Conservation (phyloP, 2,113 vertebrate genomes). For the Beaufortia kweichowensis region DNA sequence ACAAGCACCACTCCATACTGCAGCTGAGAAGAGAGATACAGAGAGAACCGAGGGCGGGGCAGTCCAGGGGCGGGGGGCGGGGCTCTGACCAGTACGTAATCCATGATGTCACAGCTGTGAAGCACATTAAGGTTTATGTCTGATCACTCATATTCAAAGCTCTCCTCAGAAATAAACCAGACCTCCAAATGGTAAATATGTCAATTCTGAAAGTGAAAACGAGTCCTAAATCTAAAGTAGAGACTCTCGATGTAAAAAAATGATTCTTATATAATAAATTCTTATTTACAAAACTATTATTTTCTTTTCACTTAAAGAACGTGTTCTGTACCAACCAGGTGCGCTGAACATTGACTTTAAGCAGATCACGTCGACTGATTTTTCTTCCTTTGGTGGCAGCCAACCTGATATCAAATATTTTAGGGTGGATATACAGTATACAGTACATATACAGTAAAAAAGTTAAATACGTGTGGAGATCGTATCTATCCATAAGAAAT, state of each 20-base stretch:
- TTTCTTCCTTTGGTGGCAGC: constrained; percentile 80
- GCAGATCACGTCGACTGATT: constrained; percentile 77
- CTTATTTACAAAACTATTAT: background rate
- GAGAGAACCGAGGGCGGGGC: constrained; percentile 83
- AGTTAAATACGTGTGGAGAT: too few species aligned
- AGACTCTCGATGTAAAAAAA: too few species aligned
- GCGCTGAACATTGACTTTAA: constrained; percentile 78
- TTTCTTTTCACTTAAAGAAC: background rate
- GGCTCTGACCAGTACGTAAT: constrained; percentile 77
- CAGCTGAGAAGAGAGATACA: constrained; percentile 87
- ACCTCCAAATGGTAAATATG: background rate
- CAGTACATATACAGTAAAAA: too few species aligned
- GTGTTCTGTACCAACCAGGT: constrained; percentile 82
- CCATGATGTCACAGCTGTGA: constrained; percentile 79
- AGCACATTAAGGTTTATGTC: background rate
- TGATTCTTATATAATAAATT: too few species aligned
- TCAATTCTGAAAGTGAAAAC: background rate
- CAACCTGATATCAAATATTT: constrained; percentile 69
- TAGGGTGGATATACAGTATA: too few species aligned
- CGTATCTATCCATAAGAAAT: background rate
- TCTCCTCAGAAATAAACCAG: too few species aligned
- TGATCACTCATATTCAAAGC: too few species aligned
- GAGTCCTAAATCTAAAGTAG: too few species aligned
- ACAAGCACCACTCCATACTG: constrained; percentile 83
- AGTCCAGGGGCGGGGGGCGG: constrained; percentile 66